phyloP scores from a whole-genome alignment of 2,888 invertebrate genomes.

The Drosophila flavopinicola region DNA sequence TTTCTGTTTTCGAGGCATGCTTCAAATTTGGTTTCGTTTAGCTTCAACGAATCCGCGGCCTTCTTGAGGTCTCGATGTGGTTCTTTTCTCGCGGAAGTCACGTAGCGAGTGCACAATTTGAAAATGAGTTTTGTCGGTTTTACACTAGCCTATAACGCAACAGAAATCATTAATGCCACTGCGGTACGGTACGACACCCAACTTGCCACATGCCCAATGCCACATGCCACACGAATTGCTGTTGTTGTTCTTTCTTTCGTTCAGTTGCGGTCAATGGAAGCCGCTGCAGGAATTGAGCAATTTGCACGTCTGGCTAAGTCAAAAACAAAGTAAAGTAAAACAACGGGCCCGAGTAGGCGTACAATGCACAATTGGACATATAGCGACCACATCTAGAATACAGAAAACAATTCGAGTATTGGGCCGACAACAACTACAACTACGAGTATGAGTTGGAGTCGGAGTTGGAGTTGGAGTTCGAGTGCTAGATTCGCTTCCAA shows the following conservation, averaged over 20 bases:
- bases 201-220: slow-evolving; percentile 39
- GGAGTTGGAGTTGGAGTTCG: slow-evolving; percentile 8
- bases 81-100: slow-evolving; percentile 73
- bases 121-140: slow-evolving; percentile 80
- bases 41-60: slow-evolving; percentile 16
- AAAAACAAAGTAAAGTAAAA: slow-evolving; percentile 74
- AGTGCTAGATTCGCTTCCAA: slow-evolving; percentile 50
- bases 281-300: slow-evolving; percentile 74
- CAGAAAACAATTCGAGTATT: slow-evolving; percentile 58
- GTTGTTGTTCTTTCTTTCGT: slow-evolving; percentile 23
- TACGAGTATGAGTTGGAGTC: slow-evolving; percentile 2
- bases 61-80: slow-evolving; percentile 12
- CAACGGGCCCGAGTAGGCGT: slow-evolving; percentile 56
- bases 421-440: slow-evolving; percentile 21
- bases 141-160: slow-evolving; percentile 58
- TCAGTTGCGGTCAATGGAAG: slow-evolving; percentile 74
- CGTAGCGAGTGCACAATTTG: slow-evolving; percentile 75
- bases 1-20: slow-evolving; percentile 5
- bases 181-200: slow-evolving; percentile 39
- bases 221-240: slow-evolving; percentile 43
- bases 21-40: slow-evolving; percentile 14
- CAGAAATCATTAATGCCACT: slow-evolving; percentile 57
- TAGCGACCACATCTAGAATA: slow-evolving; percentile 28
- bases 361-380: slow-evolving; percentile 49
- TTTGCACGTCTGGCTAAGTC: slow-evolving; percentile 73